Conservation (phyloP, 2,113 vertebrate species). For the Carassius carassius region DNA sequence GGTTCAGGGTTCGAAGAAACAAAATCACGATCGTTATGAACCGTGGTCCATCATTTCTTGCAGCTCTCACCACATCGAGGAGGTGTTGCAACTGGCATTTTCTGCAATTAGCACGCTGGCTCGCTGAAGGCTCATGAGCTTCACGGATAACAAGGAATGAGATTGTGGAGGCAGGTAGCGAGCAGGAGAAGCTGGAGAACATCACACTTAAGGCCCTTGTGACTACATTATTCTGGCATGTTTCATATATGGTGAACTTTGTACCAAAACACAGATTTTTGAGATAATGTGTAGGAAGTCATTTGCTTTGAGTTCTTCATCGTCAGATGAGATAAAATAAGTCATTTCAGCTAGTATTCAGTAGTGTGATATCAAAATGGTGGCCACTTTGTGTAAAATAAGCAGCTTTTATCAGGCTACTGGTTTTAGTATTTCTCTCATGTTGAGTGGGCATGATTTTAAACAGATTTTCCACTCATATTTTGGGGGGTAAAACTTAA, state of each 20-base stretch:
- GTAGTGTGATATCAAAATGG: neutral
- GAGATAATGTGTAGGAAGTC: neutral
- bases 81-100: slow-evolving; percentile 61
- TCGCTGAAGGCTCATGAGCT: slow-evolving; percentile 34
- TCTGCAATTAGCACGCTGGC: slow-evolving; percentile 61
- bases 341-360: neutral
- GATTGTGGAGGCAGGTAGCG: slow-evolving; percentile 32
- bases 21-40: neutral
- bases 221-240: slow-evolving; percentile 20
- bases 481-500: neutral
- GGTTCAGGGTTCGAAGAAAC: slow-evolving; percentile 46
- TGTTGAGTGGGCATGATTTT: neutral
- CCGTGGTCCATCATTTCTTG: slow-evolving; percentile 43
- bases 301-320: neutral
- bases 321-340: neutral
- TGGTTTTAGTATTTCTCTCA: neutral
- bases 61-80: slow-evolving; percentile 49
- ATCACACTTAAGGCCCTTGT: slow-evolving; percentile 21
- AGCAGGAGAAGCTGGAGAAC: slow-evolving; percentile 30
- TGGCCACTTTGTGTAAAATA: neutral
- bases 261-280: neutral
- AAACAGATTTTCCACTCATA: neutral
- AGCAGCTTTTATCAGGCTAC: neutral
- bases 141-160: slow-evolving; percentile 44
- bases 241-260: slow-evolving; percentile 21